Evolutionary conservation across 1,140 invertebrate genomes (phyloP), one percentile per base, ranked within the genome.

Genomic region (Amphibalanus amphitrite): DNA sequence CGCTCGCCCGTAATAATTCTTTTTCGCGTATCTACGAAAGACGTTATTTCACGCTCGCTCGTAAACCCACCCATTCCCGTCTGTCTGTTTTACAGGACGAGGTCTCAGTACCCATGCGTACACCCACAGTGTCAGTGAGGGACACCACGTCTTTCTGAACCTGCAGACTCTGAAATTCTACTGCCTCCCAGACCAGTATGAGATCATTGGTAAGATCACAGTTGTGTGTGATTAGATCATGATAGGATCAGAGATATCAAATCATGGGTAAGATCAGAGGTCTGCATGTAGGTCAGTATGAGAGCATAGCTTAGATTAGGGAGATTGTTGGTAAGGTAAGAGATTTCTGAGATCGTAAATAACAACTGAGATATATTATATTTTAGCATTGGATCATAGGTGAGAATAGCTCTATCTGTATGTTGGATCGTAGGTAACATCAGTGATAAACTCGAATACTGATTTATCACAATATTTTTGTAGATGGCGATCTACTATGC

Each of bases 131-230:
- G 94, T 98, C 4, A 92, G 92, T 69, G 95, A 97, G 76, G 89
- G 90, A 73, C 97, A 99, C 82, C 95, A 98, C 85, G 96, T 99
- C 1, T 99, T 92, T 80, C 83, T 99, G 0, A 99, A 99, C 84
- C 82, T 99, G 59, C 91, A 95, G 74, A 98, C 96, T 0, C 83
- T 99, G 69, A 94, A 95, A 78, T 99, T 99, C 82, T 99, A 99
- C 80, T 99, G 97, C 82, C 82, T 99, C 33, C 97, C 97, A 28
- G 97, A 99, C 79, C 99, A 99, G 81, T 99, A 99, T 84, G 94
- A 98, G 85, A 95, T 99, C 76, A 93, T 98, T 77, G 96, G 89
- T 90, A 82, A 83, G 81, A 72, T 69, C 72, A 73, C 10, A 1
- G 26, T 69, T 4, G 23, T 23, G 28, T 72, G 3, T 28, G 47